Evolutionary conservation across 2,113 vertebrate species (phyloP), one percentile per base, ranked within the genome.

Genomic region (Entelurus aequoreus): DNA sequence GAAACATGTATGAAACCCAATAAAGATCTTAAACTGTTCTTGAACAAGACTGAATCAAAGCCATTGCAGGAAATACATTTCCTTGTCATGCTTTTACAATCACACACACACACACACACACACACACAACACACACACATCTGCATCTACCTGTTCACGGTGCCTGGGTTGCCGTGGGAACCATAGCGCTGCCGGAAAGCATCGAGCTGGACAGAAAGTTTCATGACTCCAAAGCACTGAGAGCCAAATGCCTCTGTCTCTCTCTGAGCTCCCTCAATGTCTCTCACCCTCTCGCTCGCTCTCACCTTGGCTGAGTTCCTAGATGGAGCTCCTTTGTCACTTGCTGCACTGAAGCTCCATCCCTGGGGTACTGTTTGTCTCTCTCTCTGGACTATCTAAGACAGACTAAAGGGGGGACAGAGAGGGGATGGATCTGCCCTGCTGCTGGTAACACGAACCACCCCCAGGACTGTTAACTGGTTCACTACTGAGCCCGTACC

Each of bases 221-320:
- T 89, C 88, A 88, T 88, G 84, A 78, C 82, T 83, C 79, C 76
- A 76, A 80, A 78, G 76, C 46, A 63, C 68, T 69, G 78, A 74
- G 75, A 75, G 63, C 59, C 69, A 76, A 80, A 68, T 60, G 70
- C 55, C 71, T 16, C 57, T 0, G 47, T 62, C 54, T 6, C 65
- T 54, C 48, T 51, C 70, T 19, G 19, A 42, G n/a, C 16, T 3
- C 55, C 3, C 55, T 44, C 14, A 50, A 10, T 61, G 47, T 61
- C 16, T 74, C 62, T 68, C 36, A 55, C 56, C 58, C 47, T 2
- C 56, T 13, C 54, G 28, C 68, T 54, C 55, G 69, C 66, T 72
- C 54, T 72, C 57, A 6, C 53, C 60, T 69, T 85, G 74, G 71
- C 78, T 63, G 52, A 12, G 58, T 62, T 82, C 71, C 77, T 78